Conservation (phyloP, 2,888 invertebrate species). For the Acanthosepion pharaonis region DNA sequence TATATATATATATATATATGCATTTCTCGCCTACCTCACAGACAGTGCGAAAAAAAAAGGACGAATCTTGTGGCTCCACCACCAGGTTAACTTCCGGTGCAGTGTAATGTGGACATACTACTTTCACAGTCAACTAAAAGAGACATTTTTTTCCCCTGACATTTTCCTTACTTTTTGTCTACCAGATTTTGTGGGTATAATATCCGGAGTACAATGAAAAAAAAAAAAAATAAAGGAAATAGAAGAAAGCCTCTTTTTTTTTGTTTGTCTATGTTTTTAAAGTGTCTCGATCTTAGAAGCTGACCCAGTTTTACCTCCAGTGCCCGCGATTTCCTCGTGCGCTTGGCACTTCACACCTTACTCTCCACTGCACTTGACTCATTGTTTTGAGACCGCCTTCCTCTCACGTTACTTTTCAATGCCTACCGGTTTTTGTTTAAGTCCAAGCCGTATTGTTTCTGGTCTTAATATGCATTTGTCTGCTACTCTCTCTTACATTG, state of each 20-base stretch:
- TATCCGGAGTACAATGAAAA: background rate
- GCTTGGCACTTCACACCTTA: slow-evolving; percentile 33
- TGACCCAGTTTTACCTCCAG: background rate
- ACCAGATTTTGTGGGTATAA: background rate
- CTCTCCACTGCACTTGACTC: background rate
- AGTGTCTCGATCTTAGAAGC: background rate
- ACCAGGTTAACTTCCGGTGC: background rate
- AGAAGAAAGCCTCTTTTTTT: background rate
- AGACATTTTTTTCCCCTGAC: background rate
- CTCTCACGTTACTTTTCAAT: slow-evolving; percentile 12
- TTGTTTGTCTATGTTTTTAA: background rate
- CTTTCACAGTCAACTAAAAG: background rate
- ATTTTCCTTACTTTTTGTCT: background rate
- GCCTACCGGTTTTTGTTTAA: background rate
- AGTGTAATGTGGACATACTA: background rate
- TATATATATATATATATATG: slow-evolving; percentile 34
- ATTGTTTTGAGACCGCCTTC: slow-evolving; percentile 33
- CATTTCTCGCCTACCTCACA: background rate
- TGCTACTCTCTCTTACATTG: background rate
- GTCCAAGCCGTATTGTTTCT: background rate
- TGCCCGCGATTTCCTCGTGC: slow-evolving; percentile 2
- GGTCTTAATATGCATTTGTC: background rate
- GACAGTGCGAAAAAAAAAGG: background rate
- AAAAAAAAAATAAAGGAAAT: background rate
- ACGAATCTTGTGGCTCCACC: background rate